A percentile compares a stretch with the other conserved stretches of the same genome.
These are phyloP conservation scores for Poeciliopsis gracilis DNA, from an alignment of 2,797 vertebrate species.

Conservation along the genomic window DNA sequence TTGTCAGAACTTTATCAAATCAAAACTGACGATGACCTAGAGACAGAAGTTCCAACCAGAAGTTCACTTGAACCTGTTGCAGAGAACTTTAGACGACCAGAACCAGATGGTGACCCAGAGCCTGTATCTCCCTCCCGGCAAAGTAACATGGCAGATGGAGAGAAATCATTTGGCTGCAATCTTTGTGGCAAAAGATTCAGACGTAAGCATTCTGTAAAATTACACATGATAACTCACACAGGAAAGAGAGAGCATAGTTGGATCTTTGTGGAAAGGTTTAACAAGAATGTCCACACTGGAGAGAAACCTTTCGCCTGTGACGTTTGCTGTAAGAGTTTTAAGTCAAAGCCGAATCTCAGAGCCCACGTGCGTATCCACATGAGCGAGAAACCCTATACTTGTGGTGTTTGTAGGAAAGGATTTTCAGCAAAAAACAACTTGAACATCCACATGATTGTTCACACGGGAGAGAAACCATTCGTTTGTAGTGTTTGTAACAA, in stretches of 20 bases:
- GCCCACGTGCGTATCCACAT: neutral
- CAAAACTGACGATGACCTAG: neutral
- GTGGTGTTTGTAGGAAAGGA: neutral
- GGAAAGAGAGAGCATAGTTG: neutral
- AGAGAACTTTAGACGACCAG: neutral
- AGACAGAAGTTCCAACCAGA: neutral
- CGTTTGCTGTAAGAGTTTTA: neutral
- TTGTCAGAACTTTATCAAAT: neutral
- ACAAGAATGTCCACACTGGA: constrained; percentile 1
- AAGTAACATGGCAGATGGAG: neutral
- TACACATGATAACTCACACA: neutral
- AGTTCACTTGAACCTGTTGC: neutral
- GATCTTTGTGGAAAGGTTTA: constrained; percentile 6
- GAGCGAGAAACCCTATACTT: neutral
- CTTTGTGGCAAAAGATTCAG: neutral
- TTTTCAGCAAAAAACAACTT: neutral
- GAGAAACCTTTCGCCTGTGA: constrained; percentile 7
- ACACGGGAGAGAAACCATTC: neutral
- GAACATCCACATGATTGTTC: constrained; percentile 2
- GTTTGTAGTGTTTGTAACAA: neutral
- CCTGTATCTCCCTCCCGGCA: neutral
- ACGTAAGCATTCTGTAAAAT: neutral
- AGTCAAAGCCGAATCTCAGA: neutral
- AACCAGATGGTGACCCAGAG: neutral
- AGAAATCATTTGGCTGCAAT: neutral